Base-by-base conservation (phyloP, 23 tunicate genomes). In the Phallusia fumigata region DNA sequence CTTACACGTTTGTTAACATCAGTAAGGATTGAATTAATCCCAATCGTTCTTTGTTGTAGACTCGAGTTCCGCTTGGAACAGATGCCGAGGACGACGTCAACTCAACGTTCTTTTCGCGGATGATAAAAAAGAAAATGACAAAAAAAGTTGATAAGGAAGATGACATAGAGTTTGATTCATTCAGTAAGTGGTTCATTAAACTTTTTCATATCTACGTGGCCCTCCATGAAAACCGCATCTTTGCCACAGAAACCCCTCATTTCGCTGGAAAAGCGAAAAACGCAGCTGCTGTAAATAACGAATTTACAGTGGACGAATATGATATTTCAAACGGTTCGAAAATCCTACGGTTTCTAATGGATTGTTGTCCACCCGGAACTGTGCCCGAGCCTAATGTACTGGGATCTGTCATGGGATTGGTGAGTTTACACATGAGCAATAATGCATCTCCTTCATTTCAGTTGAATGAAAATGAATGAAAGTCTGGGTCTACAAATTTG, bases 341-440 rank as follows among this genome's bases (percentile, higher is more conserved):
- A 28, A 94, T 89, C 2, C 83, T 94, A 36, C 64, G 87, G 18
- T 86, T 94, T 65, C 80, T 94, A 30, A 86, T 94, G 87, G 90
- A 94, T 16, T 76, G 81, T 47, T 89, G 98, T 65, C 98, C 93
- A 12, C 98, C 98, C 0, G 98, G 98, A 21, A 94, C 94, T 15
- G 94, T 89, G 35, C 98, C 98, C 33, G 98, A 94, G 19, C 84
- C 93, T 15, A 79, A 64, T 8, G 76, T 94, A 2, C 33, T 94
- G 52, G 88, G 91, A 10, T 88, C 98, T 40, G 81, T 83, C 30
- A 76, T 89, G 76, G 91, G 84, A 32, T 52, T 89, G 83, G 98
- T 94, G 82, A n/a, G n/a, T n/a, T n/a, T 18, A 18, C 19, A n/a
- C n/a, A n/a, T n/a, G n/a, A n/a, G n/a, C n/a, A n/a, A n/a, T n/a